A percentile compares a stretch with the other conserved stretches of the same genome.
These are phyloP conservation scores for Xenus cinereus DNA, from an alignment of 2,113 vertebrate genomes.

Conservation along the genomic window DNA sequence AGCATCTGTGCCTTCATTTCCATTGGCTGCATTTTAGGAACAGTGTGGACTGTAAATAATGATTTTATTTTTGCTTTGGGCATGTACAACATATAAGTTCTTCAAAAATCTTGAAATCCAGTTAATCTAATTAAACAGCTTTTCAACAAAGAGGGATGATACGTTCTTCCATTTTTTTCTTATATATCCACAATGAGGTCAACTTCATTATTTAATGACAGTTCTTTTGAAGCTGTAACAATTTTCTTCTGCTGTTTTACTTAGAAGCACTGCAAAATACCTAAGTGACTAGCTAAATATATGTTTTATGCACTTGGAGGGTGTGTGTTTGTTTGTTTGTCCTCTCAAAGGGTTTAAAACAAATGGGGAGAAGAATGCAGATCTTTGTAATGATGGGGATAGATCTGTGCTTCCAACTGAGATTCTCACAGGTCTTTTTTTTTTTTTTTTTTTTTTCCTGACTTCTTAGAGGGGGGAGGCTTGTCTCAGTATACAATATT, in stretches of 20 bases:
- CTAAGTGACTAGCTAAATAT: not conserved
- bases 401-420: constrained; percentile 42
- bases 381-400: constrained; percentile 14
- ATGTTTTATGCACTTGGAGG: not conserved
- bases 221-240: constrained; percentile 1
- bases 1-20: not conserved
- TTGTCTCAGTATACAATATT: constrained; percentile 8
- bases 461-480: not conserved
- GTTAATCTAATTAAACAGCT: not conserved
- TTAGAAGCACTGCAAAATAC: not conserved
- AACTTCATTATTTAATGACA: constrained; percentile 16
- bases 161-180: not conserved
- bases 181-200: not conserved
- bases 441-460: not conserved
- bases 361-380: constrained; percentile 47
- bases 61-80: not conserved
- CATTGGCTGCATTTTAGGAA: not conserved
- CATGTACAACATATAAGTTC: not conserved
- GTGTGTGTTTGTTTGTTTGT: constrained; percentile 53
- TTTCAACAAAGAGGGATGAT: not conserved
- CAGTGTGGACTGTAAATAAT: not conserved
- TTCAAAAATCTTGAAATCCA: not conserved
- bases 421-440: not conserved
- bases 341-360: constrained; percentile 31
- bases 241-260: not conserved